Conservation (phyloP, 2,888 invertebrate genomes). For the Yponomeuta evonymella region DNA sequence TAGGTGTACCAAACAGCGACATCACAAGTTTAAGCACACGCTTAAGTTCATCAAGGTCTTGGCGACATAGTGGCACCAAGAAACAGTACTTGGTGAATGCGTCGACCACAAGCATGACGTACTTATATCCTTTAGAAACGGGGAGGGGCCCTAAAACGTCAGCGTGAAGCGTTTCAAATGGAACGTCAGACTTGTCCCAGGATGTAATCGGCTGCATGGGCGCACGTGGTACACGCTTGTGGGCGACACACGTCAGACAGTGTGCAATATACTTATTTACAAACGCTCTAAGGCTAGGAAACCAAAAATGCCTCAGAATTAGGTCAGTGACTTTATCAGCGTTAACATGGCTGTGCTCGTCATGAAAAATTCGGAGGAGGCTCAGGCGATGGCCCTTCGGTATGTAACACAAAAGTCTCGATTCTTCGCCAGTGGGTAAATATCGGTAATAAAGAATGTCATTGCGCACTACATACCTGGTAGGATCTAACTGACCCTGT, state of each 20-base stretch:
- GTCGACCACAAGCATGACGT: slow-evolving; percentile 16
- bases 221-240: slow-evolving; percentile 15
- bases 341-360: slow-evolving; percentile 18
- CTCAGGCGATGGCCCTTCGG: slow-evolving; percentile 21
- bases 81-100: slow-evolving; percentile 18
- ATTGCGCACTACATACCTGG: slow-evolving; percentile 13
- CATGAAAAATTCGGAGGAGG: slow-evolving; percentile 19
- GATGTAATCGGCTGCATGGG: slow-evolving; percentile 14
- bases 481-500: slow-evolving; percentile 25
- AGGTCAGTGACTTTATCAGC: slow-evolving; percentile 19
- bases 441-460: slow-evolving; percentile 17
- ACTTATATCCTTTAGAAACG: slow-evolving; percentile 14
- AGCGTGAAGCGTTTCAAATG: slow-evolving; percentile 18
- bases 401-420: slow-evolving; percentile 18
- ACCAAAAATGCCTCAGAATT: slow-evolving; percentile 19
- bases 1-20: slow-evolving; percentile 18
- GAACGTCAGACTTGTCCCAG: slow-evolving; percentile 17
- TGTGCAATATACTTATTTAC: slow-evolving; percentile 14
- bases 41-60: slow-evolving; percentile 16
- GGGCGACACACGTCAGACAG: slow-evolving; percentile 13
- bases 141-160: slow-evolving; percentile 19
- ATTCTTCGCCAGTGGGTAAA: slow-evolving; percentile 11
- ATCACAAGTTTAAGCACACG: slow-evolving; percentile 5
- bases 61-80: slow-evolving; percentile 11
- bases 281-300: slow-evolving; percentile 16